Evolutionary conservation across 2,113 vertebrate genomes (phyloP).

Genomic region (Monopterus albus): DNA sequence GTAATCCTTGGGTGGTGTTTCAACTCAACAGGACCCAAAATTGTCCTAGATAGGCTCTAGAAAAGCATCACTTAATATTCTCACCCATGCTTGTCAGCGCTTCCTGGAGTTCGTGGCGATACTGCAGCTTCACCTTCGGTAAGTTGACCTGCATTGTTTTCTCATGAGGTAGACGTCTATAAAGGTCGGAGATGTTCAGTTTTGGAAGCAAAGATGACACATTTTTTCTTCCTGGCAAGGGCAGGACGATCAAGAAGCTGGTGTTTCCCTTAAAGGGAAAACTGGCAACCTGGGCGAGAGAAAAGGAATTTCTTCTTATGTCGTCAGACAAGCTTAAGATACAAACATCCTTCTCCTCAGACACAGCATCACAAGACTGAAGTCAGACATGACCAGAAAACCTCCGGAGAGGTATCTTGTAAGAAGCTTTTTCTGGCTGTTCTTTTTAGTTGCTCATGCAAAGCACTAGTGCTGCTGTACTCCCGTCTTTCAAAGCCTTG

Average conservation of each 20-base stretch:
- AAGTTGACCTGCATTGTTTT: slow-evolving; percentile 85
- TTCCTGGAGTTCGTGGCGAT: slow-evolving; percentile 85
- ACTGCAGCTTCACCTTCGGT: slow-evolving; percentile 88
- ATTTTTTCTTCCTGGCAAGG: slow-evolving; percentile 76
- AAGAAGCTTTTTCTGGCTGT: too few species aligned
- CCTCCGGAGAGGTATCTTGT: too few species aligned
- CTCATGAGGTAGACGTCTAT: slow-evolving; percentile 80
- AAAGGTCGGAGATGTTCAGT: slow-evolving; percentile 82
- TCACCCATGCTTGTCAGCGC: slow-evolving; percentile 89
- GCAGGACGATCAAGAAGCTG: slow-evolving; percentile 89
- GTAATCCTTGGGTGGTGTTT: too few species aligned
- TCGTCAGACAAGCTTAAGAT: too few species aligned
- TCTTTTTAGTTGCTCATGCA: too few species aligned
- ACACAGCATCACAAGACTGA: too few species aligned
- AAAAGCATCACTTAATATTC: too few species aligned
- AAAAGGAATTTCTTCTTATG: background rate
- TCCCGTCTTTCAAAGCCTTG: too few species aligned
- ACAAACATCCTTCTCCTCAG: too few species aligned
- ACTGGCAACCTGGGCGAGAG: slow-evolving; percentile 84
- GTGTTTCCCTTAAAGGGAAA: slow-evolving; percentile 90
- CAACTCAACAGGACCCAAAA: too few species aligned
- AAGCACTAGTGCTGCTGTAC: too few species aligned
- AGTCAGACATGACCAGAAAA: background rate
- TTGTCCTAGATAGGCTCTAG: too few species aligned
- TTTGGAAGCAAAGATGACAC: slow-evolving; percentile 80